Conservation (phyloP, 2,113 vertebrate species). For the Amazona vittata region DNA sequence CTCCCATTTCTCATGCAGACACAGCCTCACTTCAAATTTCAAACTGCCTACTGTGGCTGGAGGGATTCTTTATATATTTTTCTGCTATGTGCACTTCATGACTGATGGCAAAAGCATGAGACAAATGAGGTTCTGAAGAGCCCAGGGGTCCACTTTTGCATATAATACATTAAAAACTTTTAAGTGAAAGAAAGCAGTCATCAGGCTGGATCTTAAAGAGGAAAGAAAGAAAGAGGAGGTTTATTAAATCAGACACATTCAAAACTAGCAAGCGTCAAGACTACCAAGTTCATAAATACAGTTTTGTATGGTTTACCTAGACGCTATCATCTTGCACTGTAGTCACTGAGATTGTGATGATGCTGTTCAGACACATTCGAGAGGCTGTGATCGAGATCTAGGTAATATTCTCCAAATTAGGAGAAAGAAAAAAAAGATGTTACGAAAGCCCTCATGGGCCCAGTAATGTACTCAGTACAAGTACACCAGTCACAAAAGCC, state of each 20-base stretch:
- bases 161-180: neutral
- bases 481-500: neutral
- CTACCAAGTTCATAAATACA: neutral
- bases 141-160: neutral
- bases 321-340: neutral
- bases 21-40: neutral
- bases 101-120: neutral
- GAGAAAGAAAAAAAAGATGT: neutral
- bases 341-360: neutral
- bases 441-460: neutral
- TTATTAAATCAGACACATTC: neutral
- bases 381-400: neutral
- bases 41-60: neutral
- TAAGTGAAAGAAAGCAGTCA: neutral
- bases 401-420: neutral
- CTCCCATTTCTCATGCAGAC: neutral
- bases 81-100: neutral
- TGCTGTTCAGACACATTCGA: neutral
- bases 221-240: neutral
- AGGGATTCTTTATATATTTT: neutral
- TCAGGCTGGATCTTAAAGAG: neutral
- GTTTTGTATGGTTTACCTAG: neutral
- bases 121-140: neutral
- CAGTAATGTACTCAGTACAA: neutral
- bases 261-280: neutral